A percentile compares a stretch with the other conserved stretches of the same genome.
Evolutionary conservation across 1,140 invertebrate species (phyloP).

Genomic region (Drosophila kurseongensis): DNA sequence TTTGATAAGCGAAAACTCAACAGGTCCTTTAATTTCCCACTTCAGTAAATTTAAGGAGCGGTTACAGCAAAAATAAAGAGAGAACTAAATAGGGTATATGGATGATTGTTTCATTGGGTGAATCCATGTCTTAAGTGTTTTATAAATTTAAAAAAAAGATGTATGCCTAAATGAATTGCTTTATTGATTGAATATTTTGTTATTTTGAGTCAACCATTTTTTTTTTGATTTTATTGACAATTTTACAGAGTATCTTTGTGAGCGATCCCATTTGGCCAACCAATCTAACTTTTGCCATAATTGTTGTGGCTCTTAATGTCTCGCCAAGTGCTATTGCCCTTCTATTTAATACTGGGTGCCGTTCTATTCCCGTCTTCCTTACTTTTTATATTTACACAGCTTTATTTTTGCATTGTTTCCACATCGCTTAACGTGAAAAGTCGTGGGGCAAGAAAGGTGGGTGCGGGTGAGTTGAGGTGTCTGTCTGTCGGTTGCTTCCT

Average conservation of each 20-base stretch:
- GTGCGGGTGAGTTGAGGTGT: constrained; percentile 1
- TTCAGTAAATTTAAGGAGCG: constrained; percentile 37
- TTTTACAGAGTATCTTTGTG: not conserved
- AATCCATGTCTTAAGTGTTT: too few relatives aligned
- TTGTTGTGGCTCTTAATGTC: constrained; percentile 43
- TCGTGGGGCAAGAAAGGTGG: constrained; percentile 2
- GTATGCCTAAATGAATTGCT: too few relatives aligned
- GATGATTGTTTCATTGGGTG: too few relatives aligned
- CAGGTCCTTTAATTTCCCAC: constrained; percentile 43
- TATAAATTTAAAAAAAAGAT: too few relatives aligned
- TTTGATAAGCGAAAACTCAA: not conserved
- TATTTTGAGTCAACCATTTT: too few relatives aligned
- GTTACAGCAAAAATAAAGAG: not conserved
- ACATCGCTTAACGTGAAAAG: constrained; percentile 56
- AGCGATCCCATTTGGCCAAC: not conserved
- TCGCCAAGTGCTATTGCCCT: constrained; percentile 29
- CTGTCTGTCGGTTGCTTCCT: constrained; percentile 1
- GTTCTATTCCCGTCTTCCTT: constrained; percentile 2
- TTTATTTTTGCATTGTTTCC: constrained; percentile 67
- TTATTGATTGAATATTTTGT: too few relatives aligned
- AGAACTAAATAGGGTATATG: not conserved
- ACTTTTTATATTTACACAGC: constrained; percentile 62
- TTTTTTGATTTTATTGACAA: too few relatives aligned
- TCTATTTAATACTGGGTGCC: not conserved
- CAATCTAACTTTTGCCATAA: constrained; percentile 28